Evolutionary conservation across 2,113 vertebrate species (phyloP), one percentile per base, ranked within the genome.

Genomic region (Cettia cetti): DNA sequence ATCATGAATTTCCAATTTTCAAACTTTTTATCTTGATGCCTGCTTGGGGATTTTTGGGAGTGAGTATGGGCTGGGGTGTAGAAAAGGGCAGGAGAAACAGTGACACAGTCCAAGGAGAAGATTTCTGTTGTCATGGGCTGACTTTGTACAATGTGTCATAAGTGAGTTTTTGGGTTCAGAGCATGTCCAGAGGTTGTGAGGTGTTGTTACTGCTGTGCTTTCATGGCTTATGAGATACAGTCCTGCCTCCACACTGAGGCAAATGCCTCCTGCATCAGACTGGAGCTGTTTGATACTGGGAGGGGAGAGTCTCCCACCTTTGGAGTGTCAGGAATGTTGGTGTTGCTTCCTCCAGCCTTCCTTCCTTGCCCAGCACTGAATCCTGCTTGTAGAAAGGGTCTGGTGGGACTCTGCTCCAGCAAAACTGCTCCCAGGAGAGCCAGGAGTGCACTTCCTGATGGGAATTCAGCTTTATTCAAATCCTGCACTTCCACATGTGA

Each of bases 351-450:
- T 52, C 15, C 16, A 14, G 15, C 42, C 50, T 72, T 24, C 35
- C 40, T 45, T 59, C 27, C 52, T 63, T 1, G 0, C 66, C 33
- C 7, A 37, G 28, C 33, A 13, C n/a, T 0, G 0, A 33, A 14
- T 45, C 35, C 53, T 2, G 19, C 35, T 18, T 30, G 21, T 53
- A 39, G 7, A 6, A 22, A 2, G 31, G 31, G 28, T 31, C 28
- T 16, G 39, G 10, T 9, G 76, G 59, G 31, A 60, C 66, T 56
- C 27, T 50, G 11, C 10, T 23, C 64, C 74, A 35, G 8, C 23
- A 59, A 56, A 72, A 6, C 31, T 57, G 27, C 37, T 50, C 33
- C 54, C 33, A 53, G 74, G 33, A 53, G 65, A 59, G 28, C 44
- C 35, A 56, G 35, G 68, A 68, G 35, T 37, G 6, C 39, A 7